Conservation (phyloP, 2,113 vertebrate genomes). For the Columba janthina region DNA sequence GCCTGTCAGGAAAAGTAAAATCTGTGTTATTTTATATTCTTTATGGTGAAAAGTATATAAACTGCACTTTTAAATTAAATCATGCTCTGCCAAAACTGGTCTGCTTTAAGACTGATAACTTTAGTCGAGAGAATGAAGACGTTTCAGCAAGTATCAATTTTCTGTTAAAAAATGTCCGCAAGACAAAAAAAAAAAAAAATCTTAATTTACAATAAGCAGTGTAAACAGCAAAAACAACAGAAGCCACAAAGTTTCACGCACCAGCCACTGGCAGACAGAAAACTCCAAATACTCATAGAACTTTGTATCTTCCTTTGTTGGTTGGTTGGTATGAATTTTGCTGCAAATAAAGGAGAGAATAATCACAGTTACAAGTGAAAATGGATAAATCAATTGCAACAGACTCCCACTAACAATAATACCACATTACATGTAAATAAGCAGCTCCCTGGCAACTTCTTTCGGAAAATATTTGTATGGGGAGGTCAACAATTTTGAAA, state of each 20-base stretch:
- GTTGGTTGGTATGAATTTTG: slow-evolving; percentile 99
- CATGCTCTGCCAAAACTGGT: slow-evolving; percentile 40
- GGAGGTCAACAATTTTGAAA: not conserved
- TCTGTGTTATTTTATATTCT: slow-evolving; percentile 43
- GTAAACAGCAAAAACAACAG: slow-evolving; percentile 75
- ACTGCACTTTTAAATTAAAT: slow-evolving; percentile 60
- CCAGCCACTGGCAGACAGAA: slow-evolving; percentile 51
- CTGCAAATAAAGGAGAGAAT: slow-evolving; percentile 74
- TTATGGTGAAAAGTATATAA: slow-evolving; percentile 55
- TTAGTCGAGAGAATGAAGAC: slow-evolving; percentile 52
- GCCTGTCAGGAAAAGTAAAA: slow-evolving; percentile 40
- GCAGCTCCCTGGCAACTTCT: not conserved
- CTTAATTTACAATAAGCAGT: slow-evolving; percentile 78
- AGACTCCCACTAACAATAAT: not conserved
- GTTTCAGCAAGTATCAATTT: slow-evolving; percentile 70
- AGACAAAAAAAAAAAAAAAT: slow-evolving; percentile 67
- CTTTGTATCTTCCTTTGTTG: slow-evolving; percentile 98
- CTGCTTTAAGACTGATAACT: slow-evolving; percentile 64
- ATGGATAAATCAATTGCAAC: not conserved
- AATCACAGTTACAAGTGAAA: not conserved
- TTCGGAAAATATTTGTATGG: not conserved
- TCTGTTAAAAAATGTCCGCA: slow-evolving; percentile 73
- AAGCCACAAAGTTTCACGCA: slow-evolving; percentile 68
- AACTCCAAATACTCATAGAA: slow-evolving; percentile 81
- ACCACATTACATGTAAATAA: not conserved